phyloP scores from a whole-genome alignment of 2,888 invertebrate species.

The Apomyelois bistriatella region DNA sequence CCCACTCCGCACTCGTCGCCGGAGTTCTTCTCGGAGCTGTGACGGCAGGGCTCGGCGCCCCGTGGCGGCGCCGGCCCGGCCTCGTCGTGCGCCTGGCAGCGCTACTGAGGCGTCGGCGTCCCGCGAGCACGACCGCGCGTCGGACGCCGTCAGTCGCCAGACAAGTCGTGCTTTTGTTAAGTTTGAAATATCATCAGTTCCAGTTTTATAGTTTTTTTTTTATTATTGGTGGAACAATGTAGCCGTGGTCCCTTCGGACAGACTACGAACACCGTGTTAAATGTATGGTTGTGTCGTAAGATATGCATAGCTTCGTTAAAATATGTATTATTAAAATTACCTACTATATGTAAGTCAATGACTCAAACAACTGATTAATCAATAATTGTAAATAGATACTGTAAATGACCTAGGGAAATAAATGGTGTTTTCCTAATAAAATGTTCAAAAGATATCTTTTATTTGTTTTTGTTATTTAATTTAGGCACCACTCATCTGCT shows the following conservation, averaged over 20 bases:
- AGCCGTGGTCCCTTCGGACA: constrained; percentile 41
- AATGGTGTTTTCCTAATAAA: constrained; percentile 76
- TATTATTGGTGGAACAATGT: constrained; percentile 66
- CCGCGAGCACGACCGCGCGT: constrained; percentile 23
- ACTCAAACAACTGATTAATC: constrained; percentile 64
- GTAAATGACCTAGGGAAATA: constrained; percentile 56
- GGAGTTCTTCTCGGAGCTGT: constrained; percentile 77
- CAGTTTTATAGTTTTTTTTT: constrained; percentile 71
- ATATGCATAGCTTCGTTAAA: constrained; percentile 77
- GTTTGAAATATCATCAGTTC: constrained; percentile 76
- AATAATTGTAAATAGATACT: constrained; percentile 70
- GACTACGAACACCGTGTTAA: constrained; percentile 69
- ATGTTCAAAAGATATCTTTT: constrained; percentile 37
- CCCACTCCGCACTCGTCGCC: constrained; percentile 75
- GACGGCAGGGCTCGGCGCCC: constrained; percentile 77
- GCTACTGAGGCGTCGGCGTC: constrained; percentile 50
- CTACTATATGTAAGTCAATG: constrained; percentile 53
- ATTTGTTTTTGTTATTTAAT: not conserved
- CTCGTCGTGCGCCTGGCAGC: constrained; percentile 72
- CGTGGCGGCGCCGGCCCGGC: constrained; percentile 52
- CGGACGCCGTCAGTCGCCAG: constrained; percentile 20
- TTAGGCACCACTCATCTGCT: not conserved
- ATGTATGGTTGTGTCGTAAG: constrained; percentile 81
- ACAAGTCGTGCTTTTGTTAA: constrained; percentile 69
- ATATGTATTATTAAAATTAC: constrained; percentile 62